A percentile compares a stretch with the other conserved stretches of the same genome.
phyloP scores from a whole-genome alignment of 2,888 invertebrate species.

The Incurvaria masculella region DNA sequence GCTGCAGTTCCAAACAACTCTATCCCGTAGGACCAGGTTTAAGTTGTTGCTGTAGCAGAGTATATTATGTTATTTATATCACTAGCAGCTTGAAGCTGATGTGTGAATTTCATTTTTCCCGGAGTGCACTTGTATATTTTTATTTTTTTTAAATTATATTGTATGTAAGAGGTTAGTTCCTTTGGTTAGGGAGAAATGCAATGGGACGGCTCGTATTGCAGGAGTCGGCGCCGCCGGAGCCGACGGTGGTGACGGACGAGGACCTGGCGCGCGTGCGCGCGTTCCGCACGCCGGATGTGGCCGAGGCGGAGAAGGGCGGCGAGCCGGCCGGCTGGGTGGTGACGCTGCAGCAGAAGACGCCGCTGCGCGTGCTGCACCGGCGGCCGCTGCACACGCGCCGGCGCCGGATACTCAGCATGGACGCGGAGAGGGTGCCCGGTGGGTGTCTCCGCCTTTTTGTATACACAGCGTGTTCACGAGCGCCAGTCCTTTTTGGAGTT shows the following conservation, averaged over 20 bases:
- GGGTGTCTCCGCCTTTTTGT: conserved; percentile 7
- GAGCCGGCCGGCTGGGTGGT: conserved; percentile 40
- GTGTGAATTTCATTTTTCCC: no score
- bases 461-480: no score
- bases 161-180: not conserved
- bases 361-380: conserved; percentile 85
- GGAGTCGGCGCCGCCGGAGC: not conserved
- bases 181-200: not conserved
- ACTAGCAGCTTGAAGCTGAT: no score
- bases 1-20: no score
- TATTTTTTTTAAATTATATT: not conserved
- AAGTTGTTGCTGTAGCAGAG: not conserved
- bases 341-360: conserved; percentile 77
- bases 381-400: conserved; percentile 70
- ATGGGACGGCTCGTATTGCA: not conserved
- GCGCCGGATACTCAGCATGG: conserved; percentile 63
- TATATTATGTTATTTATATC: no score
- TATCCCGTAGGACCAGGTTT: no score
- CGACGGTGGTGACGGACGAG: conserved; percentile 35
- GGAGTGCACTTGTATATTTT: no score
- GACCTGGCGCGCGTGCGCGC: conserved; percentile 51
- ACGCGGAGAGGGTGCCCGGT: conserved; percentile 54
- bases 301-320: conserved; percentile 19
- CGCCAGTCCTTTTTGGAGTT: not conserved
- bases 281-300: no score